Evolutionary conservation across 2,113 vertebrate genomes (phyloP), one percentile per base, ranked within the genome.

Genomic region (Gymnarchus niloticus): DNA sequence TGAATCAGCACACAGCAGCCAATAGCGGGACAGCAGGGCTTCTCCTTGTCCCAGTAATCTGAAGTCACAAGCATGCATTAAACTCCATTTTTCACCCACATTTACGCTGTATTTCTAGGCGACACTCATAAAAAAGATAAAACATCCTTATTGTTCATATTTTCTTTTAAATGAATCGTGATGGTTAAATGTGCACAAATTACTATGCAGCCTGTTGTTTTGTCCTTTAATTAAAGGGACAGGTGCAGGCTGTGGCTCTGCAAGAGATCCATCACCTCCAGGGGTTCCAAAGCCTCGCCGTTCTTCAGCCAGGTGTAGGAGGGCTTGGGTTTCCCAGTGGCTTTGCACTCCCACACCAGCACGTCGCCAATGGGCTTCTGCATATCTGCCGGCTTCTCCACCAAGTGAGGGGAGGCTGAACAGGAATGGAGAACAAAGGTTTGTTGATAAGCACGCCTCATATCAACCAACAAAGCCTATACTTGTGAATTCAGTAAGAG

Each of bases 301-400:
- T 99, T 98, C 89, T 96, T 98, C 84, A 99, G 93, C 98, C 98
- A 99, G 87, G 90, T 94, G 90, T 98, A 98, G 0, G 96, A 95
- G 61, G 98, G 96, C 23, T 97, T 96, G 0, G 98, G 98, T 49
- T 96, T 95, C 7, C 96, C 98, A 0, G 88, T 97, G 0, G 98
- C 98, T 76, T 95, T 97, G 89, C 98, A 99, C 2, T 98, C 97
- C 97, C 97, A 98, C 73, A 91, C 52, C 4, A 99, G 92, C 6
- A 92, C 95, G 33, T 99, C 98, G 83, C 98, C 98, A 0, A 99
- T 95, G 83, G 96, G 95, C 83, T 92, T 95, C 0, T 94, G 96
- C 0, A 92, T 92, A 14, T 99, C 96, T 6, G 92, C 91, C 85
- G 98, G 95, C 61, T 93, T 96, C 89, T 97, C 97, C 1, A 93